These are phyloP conservation scores for Nephrotoma guestfalica DNA, from an alignment of 2,888 invertebrate genomes.

Conservation along the genomic window DNA sequence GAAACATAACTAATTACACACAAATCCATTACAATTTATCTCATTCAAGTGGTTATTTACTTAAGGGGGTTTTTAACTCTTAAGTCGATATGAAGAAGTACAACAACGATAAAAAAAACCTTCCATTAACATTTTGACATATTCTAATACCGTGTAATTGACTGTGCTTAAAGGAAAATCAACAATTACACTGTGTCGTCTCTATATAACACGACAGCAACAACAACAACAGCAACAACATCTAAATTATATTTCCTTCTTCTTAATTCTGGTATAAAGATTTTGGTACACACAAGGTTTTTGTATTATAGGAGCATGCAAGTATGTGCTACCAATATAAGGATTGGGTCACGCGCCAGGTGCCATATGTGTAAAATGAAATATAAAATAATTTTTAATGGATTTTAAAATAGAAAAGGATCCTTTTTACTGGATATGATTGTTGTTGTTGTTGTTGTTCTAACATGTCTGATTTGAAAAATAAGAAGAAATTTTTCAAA, in stretches of 20 bases:
- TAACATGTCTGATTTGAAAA: background rate
- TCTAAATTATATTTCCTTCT: background rate
- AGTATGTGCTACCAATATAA: background rate
- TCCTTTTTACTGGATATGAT: background rate
- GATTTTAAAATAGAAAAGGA: background rate
- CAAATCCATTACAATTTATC: background rate
- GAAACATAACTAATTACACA: background rate
- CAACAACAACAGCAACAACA: background rate
- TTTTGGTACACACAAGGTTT: background rate
- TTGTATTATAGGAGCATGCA: background rate
- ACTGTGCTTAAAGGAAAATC: background rate
- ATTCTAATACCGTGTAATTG: background rate
- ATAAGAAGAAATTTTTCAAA: background rate
- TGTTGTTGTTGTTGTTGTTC: background rate
- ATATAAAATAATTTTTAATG: background rate
- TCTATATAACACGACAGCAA: background rate
- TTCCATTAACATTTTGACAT: background rate
- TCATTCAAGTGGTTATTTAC: background rate
- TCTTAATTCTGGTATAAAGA: background rate
- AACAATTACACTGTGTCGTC: background rate
- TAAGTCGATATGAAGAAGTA: background rate
- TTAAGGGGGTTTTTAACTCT: background rate
- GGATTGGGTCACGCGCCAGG: background rate
- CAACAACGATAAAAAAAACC: background rate
- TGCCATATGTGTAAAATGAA: slow-evolving; percentile 1